Evolutionary conservation across 2,888 invertebrate species (phyloP), one percentile per base, ranked within the genome.

Genomic region (Capitulum mitella): DNA sequence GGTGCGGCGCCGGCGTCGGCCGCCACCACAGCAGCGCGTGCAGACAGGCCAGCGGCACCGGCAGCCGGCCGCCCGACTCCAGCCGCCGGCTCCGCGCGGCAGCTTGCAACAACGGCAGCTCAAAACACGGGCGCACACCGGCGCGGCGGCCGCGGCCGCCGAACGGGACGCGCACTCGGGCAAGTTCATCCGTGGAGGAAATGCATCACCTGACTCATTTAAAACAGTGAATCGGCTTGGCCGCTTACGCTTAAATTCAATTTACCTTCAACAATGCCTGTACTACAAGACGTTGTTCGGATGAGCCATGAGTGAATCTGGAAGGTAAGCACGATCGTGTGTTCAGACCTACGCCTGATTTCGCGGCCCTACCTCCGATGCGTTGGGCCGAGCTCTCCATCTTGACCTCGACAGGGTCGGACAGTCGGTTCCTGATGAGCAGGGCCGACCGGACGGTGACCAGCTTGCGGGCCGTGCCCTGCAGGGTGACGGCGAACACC

Each of bases 391-490:
- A 80, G 84, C 89, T 90, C 81, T 92, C 91, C 84, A 94, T 87
- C 84, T 91, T 91, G 0, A 94, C 85, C 82, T 92, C 90, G 22
- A 96, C 89, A 0, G 90, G 85, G 83, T 92, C 91, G 78, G 91
- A 90, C 83, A 96, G 87, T 83, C 89, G 88, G 86, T 98, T 98
- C 78, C 89, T 86, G 3, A 97, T 87, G 83, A 91, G 90, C 81
- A 98, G 88, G 46, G 97, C 95, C 16, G 98, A 98, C 80, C 97
- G 90, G 29, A 98, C 92, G 16, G 94, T 93, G 78, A 97, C 92
- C 83, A 98, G 87, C 86, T 98, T 98, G 83, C 94, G 91, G 0
- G 98, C 98, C 2, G 95, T 95, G 0, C 97, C 97, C 86, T 97
- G 95, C 81, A 97, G 87, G 0, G 92, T 91, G 32, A 99, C 94